Evolutionary conservation across 2,797 vertebrate genomes (phyloP).

Genomic region (Salarias fasciatus): DNA sequence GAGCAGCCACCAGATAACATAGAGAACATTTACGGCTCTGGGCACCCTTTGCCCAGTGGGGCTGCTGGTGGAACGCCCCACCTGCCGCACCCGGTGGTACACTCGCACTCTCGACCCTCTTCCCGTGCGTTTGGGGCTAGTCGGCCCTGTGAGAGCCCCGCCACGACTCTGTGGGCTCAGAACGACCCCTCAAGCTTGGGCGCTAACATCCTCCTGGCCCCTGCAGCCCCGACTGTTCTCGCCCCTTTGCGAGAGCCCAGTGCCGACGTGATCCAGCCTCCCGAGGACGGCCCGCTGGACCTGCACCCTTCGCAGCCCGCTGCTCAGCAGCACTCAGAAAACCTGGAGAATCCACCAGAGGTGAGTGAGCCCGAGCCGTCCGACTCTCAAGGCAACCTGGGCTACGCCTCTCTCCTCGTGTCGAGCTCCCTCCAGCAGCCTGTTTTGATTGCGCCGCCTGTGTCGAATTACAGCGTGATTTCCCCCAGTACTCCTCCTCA

Average conservation of each 20-base stretch:
- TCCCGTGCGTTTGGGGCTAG: conserved; percentile 83
- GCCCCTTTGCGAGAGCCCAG: conserved; percentile 84
- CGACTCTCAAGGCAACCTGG: conserved; percentile 87
- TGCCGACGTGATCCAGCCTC: conserved; percentile 90
- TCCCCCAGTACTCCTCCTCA: conserved; percentile 79
- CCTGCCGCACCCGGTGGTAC: conserved; percentile 55
- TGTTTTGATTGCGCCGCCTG: conserved; percentile 91
- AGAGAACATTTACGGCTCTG: conserved; percentile 88
- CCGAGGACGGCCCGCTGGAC: conserved; percentile 85
- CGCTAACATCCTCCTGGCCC: conserved; percentile 91
- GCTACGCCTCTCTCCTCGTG: conserved; percentile 92
- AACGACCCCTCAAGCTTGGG: conserved; percentile 89
- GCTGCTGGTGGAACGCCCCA: conserved; percentile 44
- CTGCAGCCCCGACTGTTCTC: conserved; percentile 90
- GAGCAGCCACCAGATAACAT: conserved; percentile 97
- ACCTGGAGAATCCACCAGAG: conserved; percentile 96
- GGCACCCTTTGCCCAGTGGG: conserved; percentile 53
- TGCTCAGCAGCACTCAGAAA: conserved; percentile 86
- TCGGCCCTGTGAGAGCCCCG: conserved; percentile 95
- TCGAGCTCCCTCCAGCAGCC: conserved; percentile 89
- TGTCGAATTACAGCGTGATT: conserved; percentile 88
- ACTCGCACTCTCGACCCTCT: conserved; percentile 83
- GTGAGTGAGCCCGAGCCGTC: conserved; percentile 85
- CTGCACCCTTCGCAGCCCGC: conserved; percentile 70
- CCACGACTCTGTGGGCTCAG: conserved; percentile 96